Evolutionary conservation across 1,140 invertebrate genomes (phyloP), one percentile per base, ranked within the genome.

Genomic region (Cryptotermes secundus): DNA sequence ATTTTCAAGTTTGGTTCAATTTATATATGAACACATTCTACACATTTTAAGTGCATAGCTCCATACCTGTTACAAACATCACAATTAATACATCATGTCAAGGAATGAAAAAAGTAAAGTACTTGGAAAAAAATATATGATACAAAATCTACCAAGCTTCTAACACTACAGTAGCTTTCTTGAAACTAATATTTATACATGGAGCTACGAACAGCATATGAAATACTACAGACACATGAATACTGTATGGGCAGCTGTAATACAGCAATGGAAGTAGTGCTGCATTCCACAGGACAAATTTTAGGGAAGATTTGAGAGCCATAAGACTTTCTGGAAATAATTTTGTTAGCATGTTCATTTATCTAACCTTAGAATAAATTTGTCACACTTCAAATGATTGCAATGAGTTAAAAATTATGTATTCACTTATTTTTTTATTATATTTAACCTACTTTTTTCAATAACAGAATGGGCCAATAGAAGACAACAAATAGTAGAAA

Each of bases 401-500:
- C 59, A 72, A 72, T n/a, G 4, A 72, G 7, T 72, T n/a, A 12
- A 7, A 31, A 72, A 4, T n/a, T 9, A 31, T 72, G n/a, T 19
- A 49, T 1, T 49, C 45, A 49, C 38, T 38, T 38, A 49, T 19
- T 49, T 49, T 1, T 49, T 49, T 22, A 49, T 19, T 3, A 19
- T 22, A 3, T 16, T 72, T 31, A 31, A n/a, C 59, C 59, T 45
- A 45, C 34, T 36, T 84, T 84, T 65, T 85, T 86, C n/a, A 86
- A 72, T 35, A 95, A 88, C 35, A 95, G 88, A 80, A 95, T 93
- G 2, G 94, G 94, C 95, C 95, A 95, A 89, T 95, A 95, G 85
- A 95, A 88, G 1, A 94, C 89, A n/a, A 94, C 91, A 88, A 95
- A 95, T 19, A 95, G 89, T 59, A 95, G 90, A 88, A 95, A 96